A percentile compares a stretch with the other conserved stretches of the same genome.
Conservation (phyloP, 1,140 invertebrate genomes). For the Calosoma granatense region DNA sequence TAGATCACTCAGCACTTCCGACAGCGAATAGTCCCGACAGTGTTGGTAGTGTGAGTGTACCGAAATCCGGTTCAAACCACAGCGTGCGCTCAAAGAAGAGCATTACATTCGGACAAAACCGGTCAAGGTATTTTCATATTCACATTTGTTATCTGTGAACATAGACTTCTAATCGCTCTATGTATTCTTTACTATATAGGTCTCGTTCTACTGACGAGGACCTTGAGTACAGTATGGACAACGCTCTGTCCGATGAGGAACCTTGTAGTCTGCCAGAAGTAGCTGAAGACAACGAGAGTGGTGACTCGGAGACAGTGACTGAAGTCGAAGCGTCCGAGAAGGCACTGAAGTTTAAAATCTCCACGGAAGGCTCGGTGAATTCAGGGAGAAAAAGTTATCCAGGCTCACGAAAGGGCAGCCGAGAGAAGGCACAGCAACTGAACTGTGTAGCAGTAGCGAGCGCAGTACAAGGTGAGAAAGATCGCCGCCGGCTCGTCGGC, state of each 20-base stretch:
- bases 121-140: constrained; percentile 26
- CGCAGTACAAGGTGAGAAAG: constrained; percentile 28
- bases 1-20: constrained; percentile 27
- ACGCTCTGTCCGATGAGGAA: constrained; percentile 35
- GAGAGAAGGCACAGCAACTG: constrained; percentile 37
- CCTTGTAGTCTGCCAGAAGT: constrained; percentile 42
- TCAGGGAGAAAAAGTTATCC: constrained; percentile 48
- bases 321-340: constrained; percentile 69
- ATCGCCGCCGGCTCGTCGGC: constrained; percentile 16
- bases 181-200: constrained; percentile 23
- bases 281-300: constrained; percentile 48
- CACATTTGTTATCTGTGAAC: too few species aligned
- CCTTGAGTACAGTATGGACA: constrained; percentile 18
- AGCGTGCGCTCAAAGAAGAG: constrained; percentile 41
- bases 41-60: constrained; percentile 23
- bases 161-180: too few species aligned
- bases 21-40: constrained; percentile 29
- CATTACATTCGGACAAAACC: constrained; percentile 29
- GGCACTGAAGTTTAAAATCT: constrained; percentile 62
- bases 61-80: constrained; percentile 43
- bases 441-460: constrained; percentile 26
- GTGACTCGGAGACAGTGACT: constrained; percentile 58
- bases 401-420: constrained; percentile 47
- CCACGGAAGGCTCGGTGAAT: constrained; percentile 47
- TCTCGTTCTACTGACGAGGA: constrained; percentile 33